Conservation (phyloP, 2,113 vertebrate genomes). For the Phyllostomus discolor region DNA sequence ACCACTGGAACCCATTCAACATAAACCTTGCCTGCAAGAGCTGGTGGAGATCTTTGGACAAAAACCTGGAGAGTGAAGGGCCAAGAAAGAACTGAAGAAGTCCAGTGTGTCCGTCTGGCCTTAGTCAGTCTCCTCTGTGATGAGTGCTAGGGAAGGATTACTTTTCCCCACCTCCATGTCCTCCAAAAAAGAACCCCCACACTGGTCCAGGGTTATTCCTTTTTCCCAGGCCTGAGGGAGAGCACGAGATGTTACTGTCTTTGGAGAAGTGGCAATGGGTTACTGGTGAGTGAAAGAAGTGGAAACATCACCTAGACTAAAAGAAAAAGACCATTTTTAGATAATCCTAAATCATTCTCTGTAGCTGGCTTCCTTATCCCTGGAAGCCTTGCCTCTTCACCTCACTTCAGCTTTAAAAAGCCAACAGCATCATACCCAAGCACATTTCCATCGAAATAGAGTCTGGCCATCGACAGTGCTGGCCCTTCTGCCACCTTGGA, state of each 20-base stretch:
- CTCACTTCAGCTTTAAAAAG: constrained; percentile 31
- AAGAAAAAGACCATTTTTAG: constrained; percentile 37
- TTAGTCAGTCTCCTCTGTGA: not conserved
- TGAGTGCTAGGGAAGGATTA: not conserved
- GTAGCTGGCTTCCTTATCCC: not conserved
- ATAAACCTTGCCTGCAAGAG: constrained; percentile 23
- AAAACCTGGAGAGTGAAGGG: not conserved
- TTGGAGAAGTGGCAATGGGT: not conserved
- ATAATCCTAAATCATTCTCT: not conserved
- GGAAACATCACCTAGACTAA: not conserved
- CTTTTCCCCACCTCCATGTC: not conserved
- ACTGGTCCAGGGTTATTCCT: not conserved
- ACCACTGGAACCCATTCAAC: constrained; percentile 49
- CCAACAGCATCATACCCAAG: not conserved
- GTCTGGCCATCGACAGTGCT: not conserved
- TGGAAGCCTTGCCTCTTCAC: not conserved
- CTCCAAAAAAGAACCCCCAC: not conserved
- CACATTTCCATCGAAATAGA: not conserved
- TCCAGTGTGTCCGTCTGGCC: not conserved
- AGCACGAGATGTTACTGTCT: not conserved
- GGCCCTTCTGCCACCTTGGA: not conserved
- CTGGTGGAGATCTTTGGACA: not conserved
- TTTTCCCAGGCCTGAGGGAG: not conserved
- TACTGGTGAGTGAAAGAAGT: not conserved
- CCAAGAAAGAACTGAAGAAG: not conserved